Evolutionary conservation across 53 echinoderm and acorn worm species (phyloP).

Genomic region (Paracentrotus lividus): DNA sequence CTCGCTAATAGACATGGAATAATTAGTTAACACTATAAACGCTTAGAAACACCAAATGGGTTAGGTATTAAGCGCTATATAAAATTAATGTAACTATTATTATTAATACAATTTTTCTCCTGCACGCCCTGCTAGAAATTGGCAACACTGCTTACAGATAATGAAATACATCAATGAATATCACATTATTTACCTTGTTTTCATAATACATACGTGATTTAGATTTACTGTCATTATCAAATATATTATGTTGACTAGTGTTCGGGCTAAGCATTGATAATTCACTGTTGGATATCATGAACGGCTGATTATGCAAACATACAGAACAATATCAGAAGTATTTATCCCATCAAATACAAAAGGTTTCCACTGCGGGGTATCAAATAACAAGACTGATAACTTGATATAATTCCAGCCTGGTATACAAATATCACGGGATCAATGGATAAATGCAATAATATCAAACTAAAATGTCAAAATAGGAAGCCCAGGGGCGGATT

Average conservation of each 20-base stretch:
- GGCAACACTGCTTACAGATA: too few relatives aligned
- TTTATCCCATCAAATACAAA: neutral
- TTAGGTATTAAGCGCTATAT: too few relatives aligned
- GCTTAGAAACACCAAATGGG: too few relatives aligned
- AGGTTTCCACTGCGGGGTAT: neutral
- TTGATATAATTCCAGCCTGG: neutral
- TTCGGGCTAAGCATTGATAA: neutral
- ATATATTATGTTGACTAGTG: neutral
- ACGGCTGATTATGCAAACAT: neutral
- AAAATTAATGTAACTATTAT: too few relatives aligned
- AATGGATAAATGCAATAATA: neutral
- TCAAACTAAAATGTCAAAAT: neutral
- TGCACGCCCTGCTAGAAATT: too few relatives aligned
- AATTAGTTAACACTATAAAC: too few relatives aligned
- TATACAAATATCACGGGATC: neutral
- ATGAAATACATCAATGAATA: too few relatives aligned
- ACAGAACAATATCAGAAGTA: neutral
- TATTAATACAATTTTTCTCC: too few relatives aligned
- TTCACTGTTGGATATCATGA: neutral
- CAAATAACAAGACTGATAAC: neutral
- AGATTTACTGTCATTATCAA: too few relatives aligned
- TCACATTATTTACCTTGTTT: too few relatives aligned
- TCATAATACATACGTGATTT: too few relatives aligned
- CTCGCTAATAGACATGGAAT: too few relatives aligned
- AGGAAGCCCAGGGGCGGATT: neutral